These are phyloP conservation scores for Synanthedon myopaeformis DNA, from an alignment of 2,888 invertebrate genomes.

Conservation along the genomic window DNA sequence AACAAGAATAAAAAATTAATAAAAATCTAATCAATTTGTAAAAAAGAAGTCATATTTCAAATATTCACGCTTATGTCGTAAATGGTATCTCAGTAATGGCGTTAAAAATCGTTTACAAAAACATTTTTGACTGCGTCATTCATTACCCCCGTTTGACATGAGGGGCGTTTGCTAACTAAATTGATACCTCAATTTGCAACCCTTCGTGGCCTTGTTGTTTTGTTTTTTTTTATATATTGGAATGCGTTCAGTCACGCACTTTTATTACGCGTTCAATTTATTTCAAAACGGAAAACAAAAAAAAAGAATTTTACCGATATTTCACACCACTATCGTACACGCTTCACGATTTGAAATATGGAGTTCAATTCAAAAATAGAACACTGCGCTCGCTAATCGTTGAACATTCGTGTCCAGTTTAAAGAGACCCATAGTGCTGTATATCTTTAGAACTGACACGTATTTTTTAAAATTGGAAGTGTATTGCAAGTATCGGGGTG, in stretches of 20 bases:
- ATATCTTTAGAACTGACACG: constrained; percentile 13
- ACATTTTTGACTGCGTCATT: constrained; percentile 25
- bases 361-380: constrained; percentile 26
- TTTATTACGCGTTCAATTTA: constrained; percentile 8
- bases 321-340: constrained; percentile 2
- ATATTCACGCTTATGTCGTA: background rate
- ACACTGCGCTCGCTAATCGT: constrained; percentile 25
- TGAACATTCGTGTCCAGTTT: constrained; percentile 17
- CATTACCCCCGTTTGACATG: constrained; percentile 19
- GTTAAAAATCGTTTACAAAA: constrained; percentile 12
- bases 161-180: constrained; percentile 9
- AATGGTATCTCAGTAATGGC: constrained; percentile 3
- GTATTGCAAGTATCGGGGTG: constrained; percentile 26
- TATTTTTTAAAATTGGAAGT: constrained; percentile 18
- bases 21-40: no score
- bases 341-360: constrained; percentile 20
- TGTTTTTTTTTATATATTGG: constrained; percentile 13
- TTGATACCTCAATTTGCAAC: constrained; percentile 12
- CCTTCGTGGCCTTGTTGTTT: constrained; percentile 11
- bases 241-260: constrained; percentile 7
- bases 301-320: constrained; percentile 4
- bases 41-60: no score
- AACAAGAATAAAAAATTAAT: no score
- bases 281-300: background rate
- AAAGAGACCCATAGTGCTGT: constrained; percentile 13